These are phyloP conservation scores for Invenusta paracnida DNA, from an alignment of 2,888 invertebrate species.

Conservation along the genomic window DNA sequence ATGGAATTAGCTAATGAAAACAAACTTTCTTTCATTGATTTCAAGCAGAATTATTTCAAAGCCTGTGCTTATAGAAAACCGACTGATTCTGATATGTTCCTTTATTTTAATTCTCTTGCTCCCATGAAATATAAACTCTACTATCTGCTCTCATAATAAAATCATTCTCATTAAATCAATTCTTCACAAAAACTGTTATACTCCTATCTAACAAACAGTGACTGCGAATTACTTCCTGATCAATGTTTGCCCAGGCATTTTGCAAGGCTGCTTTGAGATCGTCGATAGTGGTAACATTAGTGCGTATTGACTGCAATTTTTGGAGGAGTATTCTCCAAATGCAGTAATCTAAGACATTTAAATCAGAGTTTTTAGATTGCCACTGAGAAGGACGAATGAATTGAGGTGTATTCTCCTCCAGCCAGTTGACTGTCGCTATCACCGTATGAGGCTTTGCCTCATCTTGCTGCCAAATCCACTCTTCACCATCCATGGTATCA, in stretches of 20 bases:
- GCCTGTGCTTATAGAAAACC: no score
- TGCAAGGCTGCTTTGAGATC: background rate
- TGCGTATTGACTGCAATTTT: background rate
- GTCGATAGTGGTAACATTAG: background rate
- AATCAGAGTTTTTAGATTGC: slow-evolving; percentile 8
- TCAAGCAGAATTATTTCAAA: no score
- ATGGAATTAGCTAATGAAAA: no score
- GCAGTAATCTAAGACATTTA: slow-evolving; percentile 24
- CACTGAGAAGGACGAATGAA: slow-evolving; percentile 3
- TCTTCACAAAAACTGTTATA: no score
- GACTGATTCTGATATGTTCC: no score
- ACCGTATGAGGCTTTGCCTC: slow-evolving; percentile 23
- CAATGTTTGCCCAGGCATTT: background rate
- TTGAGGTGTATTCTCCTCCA: slow-evolving; percentile 21
- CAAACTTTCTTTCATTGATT: no score
- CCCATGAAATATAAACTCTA: no score
- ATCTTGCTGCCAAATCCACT: slow-evolving; percentile 34
- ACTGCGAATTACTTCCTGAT: no score
- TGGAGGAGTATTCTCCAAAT: slow-evolving; percentile 15
- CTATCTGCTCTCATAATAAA: no score
- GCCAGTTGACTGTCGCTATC: slow-evolving; percentile 23
- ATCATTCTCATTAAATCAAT: no score
- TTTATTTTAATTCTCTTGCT: no score
- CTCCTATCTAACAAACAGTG: no score
- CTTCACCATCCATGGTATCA: slow-evolving; percentile 11